Evolutionary conservation across 2,797 vertebrate genomes (phyloP).

Genomic region (Darevskia mixta): DNA sequence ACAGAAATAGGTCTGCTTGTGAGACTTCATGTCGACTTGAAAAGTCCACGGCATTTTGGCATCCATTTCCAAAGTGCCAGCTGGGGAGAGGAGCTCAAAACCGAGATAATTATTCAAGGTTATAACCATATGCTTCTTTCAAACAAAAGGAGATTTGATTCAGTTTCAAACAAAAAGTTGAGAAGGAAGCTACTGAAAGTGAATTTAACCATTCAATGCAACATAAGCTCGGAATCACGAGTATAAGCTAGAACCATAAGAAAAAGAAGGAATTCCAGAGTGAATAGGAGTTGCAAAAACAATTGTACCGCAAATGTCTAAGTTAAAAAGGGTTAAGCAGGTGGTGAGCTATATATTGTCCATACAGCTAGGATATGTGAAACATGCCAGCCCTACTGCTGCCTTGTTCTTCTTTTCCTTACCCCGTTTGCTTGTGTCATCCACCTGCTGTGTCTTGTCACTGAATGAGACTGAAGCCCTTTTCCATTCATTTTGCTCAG

Average conservation of each 20-base stretch:
- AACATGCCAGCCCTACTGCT: constrained; percentile 6
- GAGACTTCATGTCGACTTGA: constrained; percentile 47
- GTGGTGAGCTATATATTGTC: constrained; percentile 43
- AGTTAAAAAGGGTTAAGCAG: constrained; percentile 23
- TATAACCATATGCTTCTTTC: constrained; percentile 39
- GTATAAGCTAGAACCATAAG: constrained; percentile 21
- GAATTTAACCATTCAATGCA: constrained; percentile 49
- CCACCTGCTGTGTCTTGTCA: constrained; percentile 8
- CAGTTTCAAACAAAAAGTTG: constrained; percentile 60
- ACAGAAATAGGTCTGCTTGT: constrained; percentile 43
- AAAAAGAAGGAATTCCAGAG: constrained; percentile 47
- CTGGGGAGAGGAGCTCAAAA: constrained; percentile 53
- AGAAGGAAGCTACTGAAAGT: constrained; percentile 33
- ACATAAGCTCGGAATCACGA: constrained; percentile 57
- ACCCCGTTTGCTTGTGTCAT: constrained; percentile 13
- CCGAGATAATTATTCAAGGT: constrained; percentile 45
- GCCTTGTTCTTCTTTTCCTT: background rate
- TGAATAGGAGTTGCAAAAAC: constrained; percentile 40
- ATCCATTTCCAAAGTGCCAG: constrained; percentile 48
- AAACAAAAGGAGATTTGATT: constrained; percentile 30
- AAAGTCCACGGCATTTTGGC: constrained; percentile 59
- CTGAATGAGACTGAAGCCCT: background rate
- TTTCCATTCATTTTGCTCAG: background rate
- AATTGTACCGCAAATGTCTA: constrained; percentile 29
- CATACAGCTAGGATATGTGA: background rate